Evolutionary conservation across 2,797 vertebrate species (phyloP), one percentile per base, ranked within the genome.

Genomic region (Anniella stebbinsi): DNA sequence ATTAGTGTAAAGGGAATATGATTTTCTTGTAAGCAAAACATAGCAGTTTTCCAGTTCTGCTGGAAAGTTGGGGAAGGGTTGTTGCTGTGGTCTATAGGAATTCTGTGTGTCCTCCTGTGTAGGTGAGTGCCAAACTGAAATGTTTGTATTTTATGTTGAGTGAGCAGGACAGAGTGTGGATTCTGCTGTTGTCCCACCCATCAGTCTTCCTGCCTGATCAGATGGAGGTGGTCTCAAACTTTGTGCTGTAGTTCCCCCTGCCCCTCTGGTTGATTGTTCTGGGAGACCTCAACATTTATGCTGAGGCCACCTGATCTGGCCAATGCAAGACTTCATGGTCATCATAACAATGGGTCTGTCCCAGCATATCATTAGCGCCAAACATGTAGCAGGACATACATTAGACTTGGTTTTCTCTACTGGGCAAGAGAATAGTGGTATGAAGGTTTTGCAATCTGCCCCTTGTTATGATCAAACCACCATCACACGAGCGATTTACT

Each of bases 1-100:
- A 48, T 60, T 75, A 63, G 18, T 70, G 54, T 69, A 80, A 54
- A 69, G 48, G 28, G 30, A 80, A 60, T 63, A 81, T 6, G 2
- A 38, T 89, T 57, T 83, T 36, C 38, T 66, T 84, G 69, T 57
- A 88, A 88, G 57, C 21, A 76, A 15, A 76, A 69, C 17, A 87
- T 33, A 80, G 60, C 33, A 41, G 48, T 84, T 76, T 84, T 78
- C 63, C 72, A 66, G 5, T 66, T 77, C 38, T 30, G 78, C n/a
- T 57, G n/a, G 11, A 45, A 17, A 30, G 48, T 23, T 15, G 48
- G 77, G 48, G 12, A 75, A 10, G 33, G 33, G 13, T 7, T 51
- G 41, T 75, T 76, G 70, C 57, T 76, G 21, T n/a, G 54, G 33
- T 86, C 51, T 75, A 41, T 38, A 45, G 54, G 54, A 45, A 36